These are phyloP conservation scores for Megastigmus dorsalis DNA, from an alignment of 2,888 invertebrate species.

Conservation along the genomic window DNA sequence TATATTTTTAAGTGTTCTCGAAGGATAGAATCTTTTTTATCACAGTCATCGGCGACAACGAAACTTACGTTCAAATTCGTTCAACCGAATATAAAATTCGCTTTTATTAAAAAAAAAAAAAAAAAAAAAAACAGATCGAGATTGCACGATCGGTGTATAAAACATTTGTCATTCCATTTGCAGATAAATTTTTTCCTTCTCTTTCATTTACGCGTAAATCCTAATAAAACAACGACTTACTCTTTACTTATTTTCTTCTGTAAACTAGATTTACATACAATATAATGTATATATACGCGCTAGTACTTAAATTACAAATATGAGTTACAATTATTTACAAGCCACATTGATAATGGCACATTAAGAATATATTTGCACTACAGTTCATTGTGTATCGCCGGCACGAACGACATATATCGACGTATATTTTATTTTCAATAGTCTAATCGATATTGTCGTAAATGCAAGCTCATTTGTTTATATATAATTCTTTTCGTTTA, in stretches of 20 bases:
- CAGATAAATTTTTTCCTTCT: conserved; percentile 38
- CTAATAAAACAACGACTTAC: conserved; percentile 46
- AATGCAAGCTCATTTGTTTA: conserved; percentile 21
- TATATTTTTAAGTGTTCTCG: conserved; percentile 49
- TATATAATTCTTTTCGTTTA: conserved; percentile 36
- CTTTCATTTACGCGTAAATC: conserved; percentile 19
- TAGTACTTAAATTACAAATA: conserved; percentile 53
- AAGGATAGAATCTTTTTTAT: conserved; percentile 69
- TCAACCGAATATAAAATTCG: conserved; percentile 47
- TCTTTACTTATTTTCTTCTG: conserved; percentile 19
- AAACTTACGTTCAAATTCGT: conserved; percentile 52
- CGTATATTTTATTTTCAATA: conserved; percentile 40
- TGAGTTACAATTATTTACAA: conserved; percentile 70
- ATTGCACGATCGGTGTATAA: conserved; percentile 42
- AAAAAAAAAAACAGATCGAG: conserved; percentile 47
- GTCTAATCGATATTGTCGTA: conserved; percentile 41
- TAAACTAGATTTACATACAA: conserved; percentile 46
- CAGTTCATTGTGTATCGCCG: conserved; percentile 60
- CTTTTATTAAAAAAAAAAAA: conserved; percentile 39
- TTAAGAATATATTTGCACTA: conserved; percentile 73
- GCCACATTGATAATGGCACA: conserved; percentile 72
- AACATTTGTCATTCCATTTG: conserved; percentile 48
- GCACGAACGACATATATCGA: conserved; percentile 40
- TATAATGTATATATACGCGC: conserved; percentile 39
- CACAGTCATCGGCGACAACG: conserved; percentile 70